Base-by-base conservation (phyloP, 2,797 vertebrate species). In the Miichthys miiuy region DNA sequence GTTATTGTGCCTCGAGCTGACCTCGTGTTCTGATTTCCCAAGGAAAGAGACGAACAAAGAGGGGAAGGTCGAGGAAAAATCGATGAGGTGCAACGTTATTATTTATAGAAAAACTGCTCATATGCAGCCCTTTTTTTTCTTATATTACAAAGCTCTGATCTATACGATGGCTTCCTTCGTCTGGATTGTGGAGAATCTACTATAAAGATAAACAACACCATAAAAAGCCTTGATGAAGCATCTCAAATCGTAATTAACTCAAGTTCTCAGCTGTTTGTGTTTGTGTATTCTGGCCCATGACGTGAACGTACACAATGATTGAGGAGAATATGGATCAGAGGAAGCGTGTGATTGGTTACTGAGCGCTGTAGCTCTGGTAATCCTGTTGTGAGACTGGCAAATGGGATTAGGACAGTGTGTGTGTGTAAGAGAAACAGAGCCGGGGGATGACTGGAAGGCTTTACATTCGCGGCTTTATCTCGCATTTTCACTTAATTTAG, bases 321-420 rank as follows among this genome's bases (percentile, higher is more conserved):
- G 83, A 90, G 77, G 82, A 87, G 87, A 90, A 83, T 88, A 89
- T 87, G 79, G 91, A 92, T 89, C 82, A 80, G 82, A 63, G 86
- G 75, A 85, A 89, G 88, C 79, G 66, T 92, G 83, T 81, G 90
- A 94, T 92, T 91, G 91, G 90, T 89, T 90, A 87, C 82, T 73
- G 89, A 90, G 89, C 76, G 23, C 85, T 69, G 87, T 82, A 42
- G 86, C 82, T 64, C 80, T 92, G 88, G 89, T 95, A 94, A 94
- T 95, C 93, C 92, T 93, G 92, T 93, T 93, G 91, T 92, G 92
- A 90, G 88, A 83, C 88, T 83, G 88, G 89, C 87, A 93, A 95
- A 95, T 95, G 91, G 92, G 94, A 95, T 95, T 95, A 95, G 87
- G 84, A 80, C 71, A 77, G 84, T 87, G 34, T 34, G 34, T 38